phyloP scores from a whole-genome alignment of 2,888 invertebrate species.

The Graphium colonna region DNA sequence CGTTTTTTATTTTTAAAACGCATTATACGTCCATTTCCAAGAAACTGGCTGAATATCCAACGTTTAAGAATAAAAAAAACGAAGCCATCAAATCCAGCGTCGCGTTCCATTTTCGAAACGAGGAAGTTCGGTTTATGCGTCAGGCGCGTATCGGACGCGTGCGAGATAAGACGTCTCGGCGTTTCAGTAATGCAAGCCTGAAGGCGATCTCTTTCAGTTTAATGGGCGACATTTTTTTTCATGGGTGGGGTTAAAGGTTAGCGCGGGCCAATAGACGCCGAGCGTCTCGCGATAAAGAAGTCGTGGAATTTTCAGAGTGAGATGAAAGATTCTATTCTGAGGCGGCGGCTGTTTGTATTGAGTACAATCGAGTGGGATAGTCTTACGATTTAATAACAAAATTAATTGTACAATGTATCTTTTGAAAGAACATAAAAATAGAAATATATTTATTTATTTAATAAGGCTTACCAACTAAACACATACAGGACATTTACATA shows the following conservation, averaged over 20 bases:
- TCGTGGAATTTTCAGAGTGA: conserved; percentile 48
- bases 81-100: background rate
- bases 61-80: conserved; percentile 16
- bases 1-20: no score
- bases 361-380: no score
- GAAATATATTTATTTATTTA: no score
- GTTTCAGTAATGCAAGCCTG: conserved; percentile 53
- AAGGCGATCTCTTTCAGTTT: conserved; percentile 69
- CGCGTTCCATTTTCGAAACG: conserved; percentile 29
- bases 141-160: conserved; percentile 27
- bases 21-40: no score
- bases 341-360: no score
- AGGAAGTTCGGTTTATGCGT: conserved; percentile 36
- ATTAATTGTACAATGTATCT: no score
- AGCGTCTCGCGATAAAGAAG: conserved; percentile 48
- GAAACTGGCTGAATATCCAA: background rate
- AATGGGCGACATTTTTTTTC: conserved; percentile 74
- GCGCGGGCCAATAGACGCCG: conserved; percentile 59
- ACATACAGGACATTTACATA: no score
- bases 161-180: conserved; percentile 55
- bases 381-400: no score
- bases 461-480: no score
- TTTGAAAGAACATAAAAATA: no score
- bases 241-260: conserved; percentile 77
- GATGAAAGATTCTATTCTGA: conserved; percentile 67